phyloP scores from a whole-genome alignment of 2,888 invertebrate genomes.

The Pherbina coryleti region DNA sequence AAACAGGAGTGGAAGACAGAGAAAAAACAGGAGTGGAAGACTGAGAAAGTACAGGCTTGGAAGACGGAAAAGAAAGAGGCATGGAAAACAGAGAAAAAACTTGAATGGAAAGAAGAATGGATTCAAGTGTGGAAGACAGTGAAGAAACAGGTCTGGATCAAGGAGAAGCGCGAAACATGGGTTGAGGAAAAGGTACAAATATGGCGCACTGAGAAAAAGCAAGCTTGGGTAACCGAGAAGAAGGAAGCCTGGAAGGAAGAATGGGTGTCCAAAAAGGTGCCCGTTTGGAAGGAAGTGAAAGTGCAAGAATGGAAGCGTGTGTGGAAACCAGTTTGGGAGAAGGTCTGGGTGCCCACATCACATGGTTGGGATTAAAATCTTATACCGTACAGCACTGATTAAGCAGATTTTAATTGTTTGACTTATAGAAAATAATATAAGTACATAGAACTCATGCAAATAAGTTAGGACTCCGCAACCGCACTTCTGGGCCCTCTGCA shows the following conservation, averaged over 20 bases:
- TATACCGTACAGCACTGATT: conserved; percentile 5
- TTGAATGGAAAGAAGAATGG: conserved; percentile 81
- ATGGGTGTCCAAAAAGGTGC: conserved; percentile 77
- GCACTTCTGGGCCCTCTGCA: not conserved
- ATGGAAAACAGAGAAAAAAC: conserved; percentile 83
- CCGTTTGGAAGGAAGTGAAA: conserved; percentile 75
- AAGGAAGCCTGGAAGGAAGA: conserved; percentile 75
- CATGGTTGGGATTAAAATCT: conserved; percentile 66
- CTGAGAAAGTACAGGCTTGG: conserved; percentile 78
- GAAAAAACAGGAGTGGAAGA: conserved; percentile 77
- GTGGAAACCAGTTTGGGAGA: conserved; percentile 81
- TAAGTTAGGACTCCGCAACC: not conserved
- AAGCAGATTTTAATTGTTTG: not conserved
- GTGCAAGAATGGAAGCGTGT: conserved; percentile 75
- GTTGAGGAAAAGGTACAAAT: conserved; percentile 83
- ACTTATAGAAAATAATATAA: not conserved
- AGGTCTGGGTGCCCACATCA: conserved; percentile 83
- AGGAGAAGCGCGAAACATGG: conserved; percentile 77
- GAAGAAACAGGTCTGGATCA: conserved; percentile 77
- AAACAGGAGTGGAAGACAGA: conserved; percentile 81
- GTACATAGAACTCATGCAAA: not conserved
- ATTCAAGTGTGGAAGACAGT: conserved; percentile 79
- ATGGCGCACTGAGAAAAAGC: conserved; percentile 84
- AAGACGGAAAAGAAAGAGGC: conserved; percentile 83
- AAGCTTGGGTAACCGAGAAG: conserved; percentile 81